Evolutionary conservation across 35 echinoderm and acorn worm genomes (phyloP).

Genomic region (Apostichopus japonicus): DNA sequence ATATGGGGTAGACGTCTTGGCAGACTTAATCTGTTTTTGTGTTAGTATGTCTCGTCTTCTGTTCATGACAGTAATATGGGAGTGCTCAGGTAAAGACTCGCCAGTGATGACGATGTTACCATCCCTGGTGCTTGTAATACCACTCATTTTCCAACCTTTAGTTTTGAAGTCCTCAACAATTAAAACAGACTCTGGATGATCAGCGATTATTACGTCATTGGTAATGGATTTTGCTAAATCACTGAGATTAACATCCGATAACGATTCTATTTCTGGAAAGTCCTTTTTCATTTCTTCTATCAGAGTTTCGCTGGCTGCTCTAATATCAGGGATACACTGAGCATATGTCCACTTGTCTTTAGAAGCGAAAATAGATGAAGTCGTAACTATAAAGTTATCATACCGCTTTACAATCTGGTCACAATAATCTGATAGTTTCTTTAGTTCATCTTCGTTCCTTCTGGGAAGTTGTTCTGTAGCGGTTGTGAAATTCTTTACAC

Average conservation of each 20-base stretch:
- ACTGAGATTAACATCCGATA: neutral
- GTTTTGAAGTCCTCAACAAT: neutral
- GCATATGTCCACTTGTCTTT: neutral
- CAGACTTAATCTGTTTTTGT: neutral
- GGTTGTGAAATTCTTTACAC: neutral
- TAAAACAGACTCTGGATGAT: neutral
- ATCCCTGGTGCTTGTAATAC: neutral
- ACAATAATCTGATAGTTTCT: neutral
- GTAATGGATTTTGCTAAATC: neutral
- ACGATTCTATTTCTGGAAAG: conserved; percentile 13
- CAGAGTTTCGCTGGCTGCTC: neutral
- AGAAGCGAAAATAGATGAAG: conserved; percentile 17
- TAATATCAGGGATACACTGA: conserved; percentile 30
- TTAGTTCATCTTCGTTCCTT: neutral
- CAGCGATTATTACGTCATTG: neutral
- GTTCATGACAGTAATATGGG: conserved; percentile 24
- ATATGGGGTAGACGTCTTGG: neutral
- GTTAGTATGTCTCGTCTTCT: neutral
- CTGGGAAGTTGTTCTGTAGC: neutral
- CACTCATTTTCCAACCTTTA: neutral
- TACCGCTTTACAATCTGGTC: neutral
- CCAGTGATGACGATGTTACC: conserved; percentile 19
- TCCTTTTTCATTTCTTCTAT: conserved; percentile 46
- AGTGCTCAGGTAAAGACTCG: neutral
- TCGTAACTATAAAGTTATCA: neutral